A percentile compares a stretch with the other conserved stretches of the same genome.
Evolutionary conservation across 2,888 invertebrate genomes (phyloP).

Genomic region (Chydorus sphaericus): DNA sequence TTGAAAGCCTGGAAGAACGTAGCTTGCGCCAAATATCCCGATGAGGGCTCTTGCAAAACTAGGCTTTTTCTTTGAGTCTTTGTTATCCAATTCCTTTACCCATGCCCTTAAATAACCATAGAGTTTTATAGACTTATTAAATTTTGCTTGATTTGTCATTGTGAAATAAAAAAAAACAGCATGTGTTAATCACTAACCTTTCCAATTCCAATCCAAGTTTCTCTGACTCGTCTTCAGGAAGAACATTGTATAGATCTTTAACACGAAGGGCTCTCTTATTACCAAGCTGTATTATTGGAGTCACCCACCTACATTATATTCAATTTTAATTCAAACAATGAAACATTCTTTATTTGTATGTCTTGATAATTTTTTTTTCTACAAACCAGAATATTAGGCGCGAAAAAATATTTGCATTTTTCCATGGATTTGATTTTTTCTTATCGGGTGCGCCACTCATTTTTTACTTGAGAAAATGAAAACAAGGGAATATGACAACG

Average conservation of each 20-base stretch:
- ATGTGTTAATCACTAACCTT: slow-evolving; percentile 35
- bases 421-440: too few relatives aligned
- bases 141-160: background rate
- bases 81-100: slow-evolving; percentile 37
- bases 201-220: slow-evolving; percentile 50
- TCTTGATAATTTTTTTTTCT: too few relatives aligned
- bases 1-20: slow-evolving; percentile 31
- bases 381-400: too few relatives aligned
- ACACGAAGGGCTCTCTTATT: slow-evolving; percentile 52
- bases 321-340: too few relatives aligned
- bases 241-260: slow-evolving; percentile 56
- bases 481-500: too few relatives aligned
- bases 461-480: too few relatives aligned
- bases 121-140: too few relatives aligned
- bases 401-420: too few relatives aligned
- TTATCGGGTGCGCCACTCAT: too few relatives aligned
- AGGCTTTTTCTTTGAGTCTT: slow-evolving; percentile 29
- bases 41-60: slow-evolving; percentile 33
- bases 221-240: slow-evolving; percentile 51
- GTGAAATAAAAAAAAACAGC: background rate
- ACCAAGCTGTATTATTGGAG: slow-evolving; percentile 59
- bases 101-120: slow-evolving; percentile 41
- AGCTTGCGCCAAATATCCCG: slow-evolving; percentile 32
- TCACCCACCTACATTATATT: slow-evolving; percentile 71
- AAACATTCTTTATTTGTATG: too few relatives aligned